Evolutionary conservation across 2,888 invertebrate species (phyloP), one percentile per base, ranked within the genome.

Genomic region (Cosmopolites sordidus): DNA sequence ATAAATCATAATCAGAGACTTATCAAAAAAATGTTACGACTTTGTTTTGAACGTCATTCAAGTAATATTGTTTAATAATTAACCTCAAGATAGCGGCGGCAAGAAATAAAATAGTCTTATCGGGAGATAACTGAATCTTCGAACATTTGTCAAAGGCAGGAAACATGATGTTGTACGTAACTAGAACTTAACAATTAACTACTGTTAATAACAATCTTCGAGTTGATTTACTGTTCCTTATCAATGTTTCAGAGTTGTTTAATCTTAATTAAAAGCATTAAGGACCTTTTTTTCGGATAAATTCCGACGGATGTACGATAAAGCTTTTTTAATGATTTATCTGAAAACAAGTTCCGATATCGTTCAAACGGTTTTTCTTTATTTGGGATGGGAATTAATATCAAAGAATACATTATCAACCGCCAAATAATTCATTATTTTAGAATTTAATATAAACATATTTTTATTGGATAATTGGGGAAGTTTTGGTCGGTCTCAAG

Each of bases 41-140:
- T 33, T 33, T 33, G 33, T 33, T 33, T 33, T 33, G 33, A 33
- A 33, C 12, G 33, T 33, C 33, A n/a, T 12, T 33, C 8, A 33
- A 11, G 12, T n/a, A 33, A 12, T 33, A 33, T 33, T 33, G 12
- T 33, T 33, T 33, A 33, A 33, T 33, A 33, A 33, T 33, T 33
- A 33, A 33, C n/a, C 33, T 4, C 3, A 2, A 11, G 33, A 33
- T 33, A 33, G 11, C 33, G 60, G 55, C 58, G 53, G 58, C 56
- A 60, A 55, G 44, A 54, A 54, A 59, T 59, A 58, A 60, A 53
- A 59, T 8, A 11, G 48, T 51, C 33, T 18, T 16, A 18, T 33
- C 33, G 17, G 16, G 15, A 44, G 50, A 50, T 50, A 50, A 50
- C 38, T 44, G 50, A 50, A 50, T 50, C 50, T 40, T 16, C 14